phyloP scores from a whole-genome alignment of 2,113 vertebrate species.

The Myotis yumanensis region DNA sequence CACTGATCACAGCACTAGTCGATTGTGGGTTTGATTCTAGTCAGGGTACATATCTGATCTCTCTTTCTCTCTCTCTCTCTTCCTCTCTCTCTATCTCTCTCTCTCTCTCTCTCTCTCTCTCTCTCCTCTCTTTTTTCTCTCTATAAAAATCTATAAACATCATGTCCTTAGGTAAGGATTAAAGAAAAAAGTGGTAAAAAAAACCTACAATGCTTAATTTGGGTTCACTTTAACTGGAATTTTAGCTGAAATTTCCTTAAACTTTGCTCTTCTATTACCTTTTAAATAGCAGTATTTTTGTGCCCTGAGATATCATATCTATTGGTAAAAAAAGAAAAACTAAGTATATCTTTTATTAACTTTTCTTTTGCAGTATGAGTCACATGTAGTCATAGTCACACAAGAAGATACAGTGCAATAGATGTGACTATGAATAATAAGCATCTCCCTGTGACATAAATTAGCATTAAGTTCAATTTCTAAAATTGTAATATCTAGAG shows the following conservation, averaged over 20 bases:
- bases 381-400: background rate
- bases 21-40: background rate
- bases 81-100: background rate
- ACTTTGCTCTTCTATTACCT: background rate
- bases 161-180: background rate
- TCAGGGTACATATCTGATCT: background rate
- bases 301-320: background rate
- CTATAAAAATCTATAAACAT: background rate
- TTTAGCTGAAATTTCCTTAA: background rate
- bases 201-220: background rate
- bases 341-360: background rate
- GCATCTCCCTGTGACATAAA: conserved; percentile 8
- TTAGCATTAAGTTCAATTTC: conserved; percentile 60
- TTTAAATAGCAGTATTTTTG: background rate
- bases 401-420: background rate
- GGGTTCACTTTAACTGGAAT: background rate
- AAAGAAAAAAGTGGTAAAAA: background rate
- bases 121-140: background rate
- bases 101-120: background rate
- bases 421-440: conserved; percentile 1
- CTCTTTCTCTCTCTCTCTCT: background rate
- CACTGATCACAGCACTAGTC: too few species aligned
- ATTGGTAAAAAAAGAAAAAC: background rate
- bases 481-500: conserved; percentile 50
- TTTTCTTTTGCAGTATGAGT: background rate